Percentiles rank a stretch among this genome's conserved stretches.
Evolutionary conservation across 2,888 invertebrate species (phyloP).

Genomic region (Dione vanillae): DNA sequence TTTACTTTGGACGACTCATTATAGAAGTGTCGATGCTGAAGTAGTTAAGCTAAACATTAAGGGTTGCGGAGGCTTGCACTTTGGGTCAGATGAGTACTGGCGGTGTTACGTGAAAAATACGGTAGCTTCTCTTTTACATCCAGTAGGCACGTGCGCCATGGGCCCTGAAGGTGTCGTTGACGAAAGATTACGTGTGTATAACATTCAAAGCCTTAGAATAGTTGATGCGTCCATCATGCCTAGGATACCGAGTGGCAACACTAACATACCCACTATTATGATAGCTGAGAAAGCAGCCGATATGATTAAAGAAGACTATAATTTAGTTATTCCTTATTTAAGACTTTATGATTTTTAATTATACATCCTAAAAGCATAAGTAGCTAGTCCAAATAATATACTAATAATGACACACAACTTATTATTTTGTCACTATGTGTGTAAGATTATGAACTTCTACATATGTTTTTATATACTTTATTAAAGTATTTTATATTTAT

Average conservation of each 20-base stretch:
- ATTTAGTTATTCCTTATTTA: conserved; percentile 29
- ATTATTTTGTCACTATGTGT: too few relatives aligned
- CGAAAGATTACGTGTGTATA: conserved; percentile 64
- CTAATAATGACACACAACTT: too few relatives aligned
- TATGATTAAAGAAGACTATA: conserved; percentile 66
- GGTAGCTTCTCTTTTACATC: conserved; percentile 85
- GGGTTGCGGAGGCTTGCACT: conserved; percentile 77
- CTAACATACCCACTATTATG: conserved; percentile 75
- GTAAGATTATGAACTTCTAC: too few relatives aligned
- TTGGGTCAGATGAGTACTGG: conserved; percentile 86
- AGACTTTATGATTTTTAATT: not conserved
- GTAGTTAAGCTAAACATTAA: conserved; percentile 67
- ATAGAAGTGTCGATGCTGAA: conserved; percentile 56
- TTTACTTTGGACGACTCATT: conserved; percentile 63
- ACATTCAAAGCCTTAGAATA: conserved; percentile 62
- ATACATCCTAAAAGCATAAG: not conserved
- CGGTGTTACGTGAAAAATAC: conserved; percentile 84
- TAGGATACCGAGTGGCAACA: conserved; percentile 68
- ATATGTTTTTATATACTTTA: too few relatives aligned
- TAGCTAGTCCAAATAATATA: too few relatives aligned
- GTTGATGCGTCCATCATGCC: conserved; percentile 75
- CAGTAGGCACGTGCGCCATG: conserved; percentile 78
- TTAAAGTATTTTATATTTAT: too few relatives aligned
- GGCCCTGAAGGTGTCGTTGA: conserved; percentile 69
- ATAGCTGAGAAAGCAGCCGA: conserved; percentile 75